These are phyloP conservation scores for Leptinotarsa tumamoca DNA, from an alignment of 2,888 invertebrate species.

Conservation along the genomic window DNA sequence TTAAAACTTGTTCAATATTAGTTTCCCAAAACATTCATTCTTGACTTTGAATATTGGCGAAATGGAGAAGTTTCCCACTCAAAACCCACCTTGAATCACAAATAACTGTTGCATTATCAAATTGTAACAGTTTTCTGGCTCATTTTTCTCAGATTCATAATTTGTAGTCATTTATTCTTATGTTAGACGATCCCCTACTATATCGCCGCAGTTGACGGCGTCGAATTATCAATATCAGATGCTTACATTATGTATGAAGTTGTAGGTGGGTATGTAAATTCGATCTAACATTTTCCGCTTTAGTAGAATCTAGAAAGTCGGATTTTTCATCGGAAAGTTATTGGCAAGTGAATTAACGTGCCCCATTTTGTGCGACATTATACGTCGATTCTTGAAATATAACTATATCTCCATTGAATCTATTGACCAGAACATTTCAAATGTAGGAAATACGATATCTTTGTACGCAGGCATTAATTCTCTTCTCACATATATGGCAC, in stretches of 20 bases:
- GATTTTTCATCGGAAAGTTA: slow-evolving; percentile 30
- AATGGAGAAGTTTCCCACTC: not conserved
- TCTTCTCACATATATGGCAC: slow-evolving; percentile 45
- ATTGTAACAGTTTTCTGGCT: not conserved
- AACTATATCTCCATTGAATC: slow-evolving; percentile 34
- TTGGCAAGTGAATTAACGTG: slow-evolving; percentile 31
- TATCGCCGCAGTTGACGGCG: slow-evolving; percentile 1
- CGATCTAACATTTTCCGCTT: slow-evolving; percentile 30
- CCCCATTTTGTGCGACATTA: slow-evolving; percentile 32
- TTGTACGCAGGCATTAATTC: slow-evolving; percentile 24
- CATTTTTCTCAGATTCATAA: not conserved
- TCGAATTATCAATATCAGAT: slow-evolving; percentile 32
- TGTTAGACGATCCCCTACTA: slow-evolving; percentile 2
- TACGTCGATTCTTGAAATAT: slow-evolving; percentile 29
- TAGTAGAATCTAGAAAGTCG: slow-evolving; percentile 37
- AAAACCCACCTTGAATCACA: too few species aligned
- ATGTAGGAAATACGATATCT: slow-evolving; percentile 42
- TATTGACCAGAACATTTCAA: slow-evolving; percentile 39
- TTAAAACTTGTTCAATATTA: too few species aligned
- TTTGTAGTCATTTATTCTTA: not conserved
- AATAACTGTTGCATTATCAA: too few species aligned
- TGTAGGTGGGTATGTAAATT: slow-evolving; percentile 37
- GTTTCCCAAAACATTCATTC: too few species aligned
- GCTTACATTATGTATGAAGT: slow-evolving; percentile 29
- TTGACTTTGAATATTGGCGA: too few species aligned